Conservation (phyloP, 2,888 invertebrate genomes). For the Itoplectis maculator region DNA sequence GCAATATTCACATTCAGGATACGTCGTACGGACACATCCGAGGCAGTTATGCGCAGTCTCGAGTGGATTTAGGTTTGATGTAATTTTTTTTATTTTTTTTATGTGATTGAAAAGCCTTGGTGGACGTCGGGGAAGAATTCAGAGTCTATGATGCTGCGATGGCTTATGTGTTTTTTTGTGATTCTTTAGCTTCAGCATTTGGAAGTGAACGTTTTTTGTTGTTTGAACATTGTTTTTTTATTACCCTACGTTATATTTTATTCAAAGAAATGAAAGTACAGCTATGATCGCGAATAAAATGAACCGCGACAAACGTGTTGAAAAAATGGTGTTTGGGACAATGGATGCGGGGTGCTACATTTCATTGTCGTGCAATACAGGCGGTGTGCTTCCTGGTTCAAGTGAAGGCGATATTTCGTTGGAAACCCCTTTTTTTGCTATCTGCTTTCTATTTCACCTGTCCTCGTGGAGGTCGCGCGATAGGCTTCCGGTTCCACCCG, state of each 20-base stretch:
- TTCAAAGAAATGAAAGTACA: no score
- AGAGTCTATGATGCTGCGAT: no score
- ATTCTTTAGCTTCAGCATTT: no score
- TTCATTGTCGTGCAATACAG: background rate
- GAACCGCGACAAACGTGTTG: background rate
- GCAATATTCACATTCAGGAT: conserved; percentile 13
- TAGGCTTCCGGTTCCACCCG: conserved; percentile 41
- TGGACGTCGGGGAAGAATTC: no score
- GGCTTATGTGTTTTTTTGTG: no score
- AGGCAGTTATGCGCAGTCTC: background rate
- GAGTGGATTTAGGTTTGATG: background rate
- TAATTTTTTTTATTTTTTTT: background rate
- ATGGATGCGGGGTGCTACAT: background rate
- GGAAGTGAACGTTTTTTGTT: no score
- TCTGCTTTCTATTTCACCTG: conserved; percentile 49
- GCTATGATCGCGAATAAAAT: background rate
- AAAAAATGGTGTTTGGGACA: background rate
- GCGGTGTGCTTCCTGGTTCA: background rate
- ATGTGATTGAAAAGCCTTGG: background rate
- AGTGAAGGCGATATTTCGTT: conserved; percentile 22
- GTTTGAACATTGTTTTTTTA: no score
- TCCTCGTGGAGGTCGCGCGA: conserved; percentile 23
- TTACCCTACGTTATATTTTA: no score
- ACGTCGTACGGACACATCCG: background rate
- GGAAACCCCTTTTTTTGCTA: conserved; percentile 15